phyloP scores from a whole-genome alignment of 2,888 invertebrate genomes.

The Pycnomerus fuliginosus region DNA sequence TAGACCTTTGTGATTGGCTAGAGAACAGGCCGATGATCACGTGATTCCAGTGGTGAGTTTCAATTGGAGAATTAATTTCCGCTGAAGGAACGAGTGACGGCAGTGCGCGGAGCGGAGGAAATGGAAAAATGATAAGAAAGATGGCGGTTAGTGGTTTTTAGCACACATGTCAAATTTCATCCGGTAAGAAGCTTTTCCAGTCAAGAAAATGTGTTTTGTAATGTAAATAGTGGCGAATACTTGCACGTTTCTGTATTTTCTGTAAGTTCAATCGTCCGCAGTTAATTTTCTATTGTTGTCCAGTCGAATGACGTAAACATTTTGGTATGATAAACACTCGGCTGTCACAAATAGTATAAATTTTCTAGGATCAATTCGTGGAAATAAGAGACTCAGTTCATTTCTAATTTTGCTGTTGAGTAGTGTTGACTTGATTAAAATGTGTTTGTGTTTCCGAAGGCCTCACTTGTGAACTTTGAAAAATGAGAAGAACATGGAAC shows the following conservation, averaged over 20 bases:
- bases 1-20: too few relatives aligned
- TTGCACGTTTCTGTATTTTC: too few relatives aligned
- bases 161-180: conserved; percentile 50
- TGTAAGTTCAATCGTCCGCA: too few relatives aligned
- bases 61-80: too few relatives aligned
- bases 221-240: too few relatives aligned
- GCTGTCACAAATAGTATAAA: conserved; percentile 29
- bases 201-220: too few relatives aligned
- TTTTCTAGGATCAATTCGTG: too few relatives aligned
- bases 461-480: conserved; percentile 5
- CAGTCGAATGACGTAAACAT: conserved; percentile 48
- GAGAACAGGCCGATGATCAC: too few relatives aligned
- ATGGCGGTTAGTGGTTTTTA: conserved; percentile 50
- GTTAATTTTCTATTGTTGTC: too few relatives aligned
- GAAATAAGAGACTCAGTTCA: not conserved
- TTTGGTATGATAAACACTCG: conserved; percentile 27
- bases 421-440: not conserved
- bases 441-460: not conserved
- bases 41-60: too few relatives aligned
- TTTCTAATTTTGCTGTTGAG: conserved; percentile 1
- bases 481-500: conserved; percentile 15
- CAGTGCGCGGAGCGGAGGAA: too few relatives aligned
- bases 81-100: too few relatives aligned
- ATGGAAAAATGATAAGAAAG: conserved; percentile 31
- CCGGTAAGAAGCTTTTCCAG: conserved; percentile 44